phyloP scores from a whole-genome alignment of 2,113 vertebrate species.

The Brachionichthys hirsutus region DNA sequence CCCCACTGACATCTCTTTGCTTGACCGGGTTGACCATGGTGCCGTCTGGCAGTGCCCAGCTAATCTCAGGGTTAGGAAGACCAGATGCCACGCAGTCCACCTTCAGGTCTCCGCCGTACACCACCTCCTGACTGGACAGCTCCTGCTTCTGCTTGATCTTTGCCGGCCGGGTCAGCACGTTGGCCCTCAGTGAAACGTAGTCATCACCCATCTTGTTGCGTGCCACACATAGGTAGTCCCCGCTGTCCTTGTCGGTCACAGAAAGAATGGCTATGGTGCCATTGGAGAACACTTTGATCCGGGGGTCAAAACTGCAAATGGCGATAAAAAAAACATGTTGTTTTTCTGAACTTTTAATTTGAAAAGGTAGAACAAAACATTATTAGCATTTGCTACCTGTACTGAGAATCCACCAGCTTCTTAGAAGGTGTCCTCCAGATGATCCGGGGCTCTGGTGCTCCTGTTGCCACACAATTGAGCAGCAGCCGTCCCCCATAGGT shows the following conservation, averaged over 20 bases:
- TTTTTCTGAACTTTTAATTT: not conserved
- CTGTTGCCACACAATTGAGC: constrained; percentile 85
- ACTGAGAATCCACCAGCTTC: constrained; percentile 84
- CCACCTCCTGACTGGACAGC: constrained; percentile 78
- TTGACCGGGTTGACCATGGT: constrained; percentile 84
- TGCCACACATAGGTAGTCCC: constrained; percentile 90
- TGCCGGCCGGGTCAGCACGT: constrained; percentile 85
- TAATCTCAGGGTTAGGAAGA: constrained; percentile 87
- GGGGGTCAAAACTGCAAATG: constrained; percentile 77
- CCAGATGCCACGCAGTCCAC: constrained; percentile 93
- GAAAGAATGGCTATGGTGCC: constrained; percentile 83
- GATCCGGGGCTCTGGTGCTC: constrained; percentile 86
- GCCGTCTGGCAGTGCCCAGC: constrained; percentile 90
- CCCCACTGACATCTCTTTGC: constrained; percentile 71
- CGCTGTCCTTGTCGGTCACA: constrained; percentile 84
- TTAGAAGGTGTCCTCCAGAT: constrained; percentile 91
- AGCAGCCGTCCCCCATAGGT: constrained; percentile 79
- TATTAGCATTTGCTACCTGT: constrained; percentile 77
- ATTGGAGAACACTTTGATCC: constrained; percentile 84
- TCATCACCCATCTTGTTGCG: constrained; percentile 89
- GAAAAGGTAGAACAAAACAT: not conserved
- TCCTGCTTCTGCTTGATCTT: constrained; percentile 84
- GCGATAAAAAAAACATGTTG: not conserved
- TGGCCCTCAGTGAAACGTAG: constrained; percentile 79
- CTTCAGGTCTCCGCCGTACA: constrained; percentile 81